These are phyloP conservation scores for Bradysia coprophila DNA, from an alignment of 1,140 invertebrate species.

Conservation along the genomic window DNA sequence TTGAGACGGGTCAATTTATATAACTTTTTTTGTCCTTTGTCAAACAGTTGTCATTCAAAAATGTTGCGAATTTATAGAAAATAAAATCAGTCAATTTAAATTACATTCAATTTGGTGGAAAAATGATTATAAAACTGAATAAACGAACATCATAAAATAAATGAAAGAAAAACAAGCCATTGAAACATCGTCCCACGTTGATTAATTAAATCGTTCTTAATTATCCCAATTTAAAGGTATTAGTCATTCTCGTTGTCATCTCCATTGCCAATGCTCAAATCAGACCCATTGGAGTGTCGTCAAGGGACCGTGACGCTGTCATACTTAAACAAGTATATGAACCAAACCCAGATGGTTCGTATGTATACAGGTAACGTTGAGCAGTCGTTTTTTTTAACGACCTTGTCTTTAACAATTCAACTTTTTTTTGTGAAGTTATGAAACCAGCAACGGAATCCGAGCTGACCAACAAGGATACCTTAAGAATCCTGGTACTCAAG, in stretches of 20 bases:
- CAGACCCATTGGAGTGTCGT: slow-evolving; percentile 14
- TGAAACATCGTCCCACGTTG: no score
- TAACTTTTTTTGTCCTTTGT: no score
- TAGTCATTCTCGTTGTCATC: slow-evolving; percentile 1
- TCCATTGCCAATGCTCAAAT: slow-evolving; percentile 8
- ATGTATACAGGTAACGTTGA: slow-evolving; percentile 25
- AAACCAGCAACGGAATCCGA: slow-evolving; percentile 39
- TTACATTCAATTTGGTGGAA: no score
- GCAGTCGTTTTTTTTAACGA: slow-evolving; percentile 4
- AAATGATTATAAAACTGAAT: no score
- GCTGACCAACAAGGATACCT: slow-evolving; percentile 38
- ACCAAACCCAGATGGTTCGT: slow-evolving; percentile 27
- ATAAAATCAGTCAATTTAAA: no score
- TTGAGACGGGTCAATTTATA: no score
- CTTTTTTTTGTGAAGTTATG: slow-evolving; percentile 27
- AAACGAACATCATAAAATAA: no score
- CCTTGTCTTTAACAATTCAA: background rate
- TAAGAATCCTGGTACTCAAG: slow-evolving; percentile 28
- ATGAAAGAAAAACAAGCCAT: no score
- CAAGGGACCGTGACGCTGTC: slow-evolving; percentile 17
- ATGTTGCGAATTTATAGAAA: no score
- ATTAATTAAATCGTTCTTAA: no score
- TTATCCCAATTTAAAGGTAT: no score
- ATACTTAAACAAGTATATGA: slow-evolving; percentile 26
- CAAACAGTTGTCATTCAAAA: no score